Conservation (phyloP, 2,888 invertebrate genomes). For the Chrysodeixis includens region DNA sequence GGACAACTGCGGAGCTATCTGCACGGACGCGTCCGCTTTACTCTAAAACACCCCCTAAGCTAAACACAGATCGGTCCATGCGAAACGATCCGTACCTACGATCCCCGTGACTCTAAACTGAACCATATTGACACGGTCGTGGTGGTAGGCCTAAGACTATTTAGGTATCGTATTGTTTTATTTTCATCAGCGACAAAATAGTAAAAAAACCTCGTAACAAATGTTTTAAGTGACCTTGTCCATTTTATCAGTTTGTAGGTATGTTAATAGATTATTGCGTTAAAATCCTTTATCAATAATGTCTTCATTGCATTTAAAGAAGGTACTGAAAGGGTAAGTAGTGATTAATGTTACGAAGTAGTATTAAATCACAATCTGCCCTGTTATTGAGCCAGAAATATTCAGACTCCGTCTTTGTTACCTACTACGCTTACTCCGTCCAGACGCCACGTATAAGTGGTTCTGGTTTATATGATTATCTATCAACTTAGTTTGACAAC, state of each 20-base stretch:
- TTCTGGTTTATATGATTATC: conserved; percentile 5
- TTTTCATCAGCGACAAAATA: neutral
- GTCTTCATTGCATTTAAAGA: neutral
- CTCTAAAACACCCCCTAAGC: too few species aligned
- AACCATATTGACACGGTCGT: too few species aligned
- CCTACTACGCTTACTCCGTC: too few species aligned
- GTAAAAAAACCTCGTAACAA: neutral
- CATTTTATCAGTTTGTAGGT: neutral
- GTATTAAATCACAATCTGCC: neutral
- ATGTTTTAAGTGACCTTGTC: neutral
- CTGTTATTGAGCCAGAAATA: neutral
- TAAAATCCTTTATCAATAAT: neutral
- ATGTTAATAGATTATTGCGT: neutral
- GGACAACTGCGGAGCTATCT: too few species aligned
- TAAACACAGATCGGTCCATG: too few species aligned
- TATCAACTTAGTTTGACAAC: neutral
- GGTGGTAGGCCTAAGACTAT: too few species aligned
- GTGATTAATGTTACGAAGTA: neutral
- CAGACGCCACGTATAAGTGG: too few species aligned
- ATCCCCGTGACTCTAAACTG: too few species aligned
- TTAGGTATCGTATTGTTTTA: too few species aligned
- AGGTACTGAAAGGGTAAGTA: neutral
- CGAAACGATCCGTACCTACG: too few species aligned
- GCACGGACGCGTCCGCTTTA: too few species aligned
- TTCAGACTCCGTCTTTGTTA: neutral